Evolutionary conservation across 2,888 invertebrate species (phyloP).

Genomic region (Lampropteryx suffumata): DNA sequence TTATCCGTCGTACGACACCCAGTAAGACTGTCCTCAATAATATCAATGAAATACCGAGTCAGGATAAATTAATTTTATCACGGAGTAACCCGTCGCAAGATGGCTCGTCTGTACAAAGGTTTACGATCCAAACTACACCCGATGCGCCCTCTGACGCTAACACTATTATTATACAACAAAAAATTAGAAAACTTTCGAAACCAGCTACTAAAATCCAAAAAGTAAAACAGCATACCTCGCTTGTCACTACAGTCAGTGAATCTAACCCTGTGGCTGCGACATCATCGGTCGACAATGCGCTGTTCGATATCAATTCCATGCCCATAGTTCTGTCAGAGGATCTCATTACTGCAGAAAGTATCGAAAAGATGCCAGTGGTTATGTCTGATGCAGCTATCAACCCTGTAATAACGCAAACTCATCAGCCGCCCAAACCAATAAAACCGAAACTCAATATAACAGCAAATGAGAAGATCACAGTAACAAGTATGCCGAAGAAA

Average conservation of each 20-base stretch:
- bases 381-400: slow-evolving; percentile 62
- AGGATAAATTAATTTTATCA: slow-evolving; percentile 73
- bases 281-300: slow-evolving; percentile 60
- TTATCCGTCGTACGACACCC: slow-evolving; percentile 67
- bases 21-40: slow-evolving; percentile 63
- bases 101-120: slow-evolving; percentile 68
- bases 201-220: slow-evolving; percentile 63
- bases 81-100: slow-evolving; percentile 59
- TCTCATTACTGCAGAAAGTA: slow-evolving; percentile 85
- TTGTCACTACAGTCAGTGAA: slow-evolving; percentile 54
- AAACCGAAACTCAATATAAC: slow-evolving; percentile 55
- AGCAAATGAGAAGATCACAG: slow-evolving; percentile 59
- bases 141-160: slow-evolving; percentile 60
- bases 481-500: slow-evolving; percentile 53
- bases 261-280: slow-evolving; percentile 45
- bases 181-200: slow-evolving; percentile 64
- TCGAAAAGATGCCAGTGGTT: slow-evolving; percentile 87
- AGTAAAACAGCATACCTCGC: slow-evolving; percentile 59
- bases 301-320: slow-evolving; percentile 90
- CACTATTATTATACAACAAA: slow-evolving; percentile 69
- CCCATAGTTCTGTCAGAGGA: slow-evolving; percentile 89
- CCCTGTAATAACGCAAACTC: slow-evolving; percentile 58
- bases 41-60: slow-evolving; percentile 54
- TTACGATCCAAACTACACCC: slow-evolving; percentile 68
- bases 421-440: slow-evolving; percentile 56